Percentiles rank a stretch among this genome's conserved stretches.
These are phyloP conservation scores for Spodoptera litura DNA, from an alignment of 1,140 invertebrate genomes.

Conservation along the genomic window DNA sequence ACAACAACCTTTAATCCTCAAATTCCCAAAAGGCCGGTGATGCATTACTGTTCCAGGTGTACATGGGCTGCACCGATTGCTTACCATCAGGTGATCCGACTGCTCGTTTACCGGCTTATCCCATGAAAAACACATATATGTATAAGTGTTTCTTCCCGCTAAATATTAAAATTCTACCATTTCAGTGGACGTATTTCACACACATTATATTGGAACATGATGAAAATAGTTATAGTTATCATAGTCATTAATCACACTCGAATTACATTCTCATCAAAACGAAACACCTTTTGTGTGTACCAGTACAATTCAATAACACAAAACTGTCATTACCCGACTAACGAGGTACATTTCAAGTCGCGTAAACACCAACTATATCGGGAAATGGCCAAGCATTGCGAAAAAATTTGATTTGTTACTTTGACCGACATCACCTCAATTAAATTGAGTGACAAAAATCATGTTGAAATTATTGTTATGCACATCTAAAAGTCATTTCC, in stretches of 20 bases:
- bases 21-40: too few relatives aligned
- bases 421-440: constrained; percentile 68
- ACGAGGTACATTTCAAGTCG: constrained; percentile 75
- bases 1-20: too few relatives aligned
- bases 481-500: constrained; percentile 29
- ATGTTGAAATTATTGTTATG: constrained; percentile 57
- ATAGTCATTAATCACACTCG: neutral
- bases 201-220: too few relatives aligned
- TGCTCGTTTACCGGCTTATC: too few relatives aligned
- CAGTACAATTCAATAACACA: constrained; percentile 74
- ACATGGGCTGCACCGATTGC: too few relatives aligned
- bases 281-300: constrained; percentile 59
- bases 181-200: too few relatives aligned
- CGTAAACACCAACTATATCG: constrained; percentile 67
- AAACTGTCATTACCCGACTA: constrained; percentile 77
- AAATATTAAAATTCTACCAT: too few relatives aligned
- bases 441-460: constrained; percentile 81
- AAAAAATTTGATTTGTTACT: constrained; percentile 84
- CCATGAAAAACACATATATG: too few relatives aligned
- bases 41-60: too few relatives aligned
- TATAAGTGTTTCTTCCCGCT: too few relatives aligned
- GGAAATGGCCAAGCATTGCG: constrained; percentile 66
- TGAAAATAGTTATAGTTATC: too few relatives aligned
- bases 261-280: constrained; percentile 16
- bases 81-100: too few relatives aligned